phyloP scores from a whole-genome alignment of 2,113 vertebrate genomes.

The Ameiurus melas region DNA sequence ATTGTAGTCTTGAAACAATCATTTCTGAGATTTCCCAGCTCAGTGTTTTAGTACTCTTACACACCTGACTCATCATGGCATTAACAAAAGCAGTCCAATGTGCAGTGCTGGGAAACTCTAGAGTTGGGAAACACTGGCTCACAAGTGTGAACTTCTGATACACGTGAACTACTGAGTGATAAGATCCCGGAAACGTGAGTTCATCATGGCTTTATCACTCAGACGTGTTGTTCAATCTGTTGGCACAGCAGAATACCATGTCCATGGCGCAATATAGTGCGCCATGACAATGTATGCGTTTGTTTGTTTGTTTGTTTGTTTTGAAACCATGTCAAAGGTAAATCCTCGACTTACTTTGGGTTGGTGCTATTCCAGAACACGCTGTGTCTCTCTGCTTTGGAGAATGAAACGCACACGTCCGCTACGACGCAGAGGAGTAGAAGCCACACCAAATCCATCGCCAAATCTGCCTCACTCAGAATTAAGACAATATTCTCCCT shows the following conservation, averaged over 20 bases:
- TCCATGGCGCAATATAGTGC: neutral
- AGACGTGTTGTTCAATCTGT: neutral
- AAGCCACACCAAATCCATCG: slow-evolving; percentile 75
- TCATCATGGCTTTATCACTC: neutral
- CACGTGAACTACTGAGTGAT: neutral
- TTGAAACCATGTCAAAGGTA: neutral
- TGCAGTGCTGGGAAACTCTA: neutral
- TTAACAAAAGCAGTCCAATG: neutral
- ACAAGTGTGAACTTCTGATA: neutral
- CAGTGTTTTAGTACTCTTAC: neutral
- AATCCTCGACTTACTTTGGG: slow-evolving; percentile 66
- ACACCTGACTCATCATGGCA: neutral
- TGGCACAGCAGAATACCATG: no score
- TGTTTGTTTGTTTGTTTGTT: neutral
- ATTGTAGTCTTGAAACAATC: neutral
- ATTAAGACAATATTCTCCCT: neutral
- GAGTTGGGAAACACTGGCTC: neutral
- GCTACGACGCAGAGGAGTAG: slow-evolving; percentile 60
- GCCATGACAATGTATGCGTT: neutral
- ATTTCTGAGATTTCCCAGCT: neutral
- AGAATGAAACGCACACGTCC: slow-evolving; percentile 65
- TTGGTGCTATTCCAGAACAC: slow-evolving; percentile 79
- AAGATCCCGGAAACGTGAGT: neutral
- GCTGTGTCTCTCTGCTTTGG: slow-evolving; percentile 72
- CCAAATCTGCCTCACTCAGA: slow-evolving; percentile 55